A percentile compares a stretch with the other conserved stretches of the same genome.
Evolutionary conservation across 2,113 vertebrate species (phyloP).

Genomic region (Boulengeromyrus knoepffleri): DNA sequence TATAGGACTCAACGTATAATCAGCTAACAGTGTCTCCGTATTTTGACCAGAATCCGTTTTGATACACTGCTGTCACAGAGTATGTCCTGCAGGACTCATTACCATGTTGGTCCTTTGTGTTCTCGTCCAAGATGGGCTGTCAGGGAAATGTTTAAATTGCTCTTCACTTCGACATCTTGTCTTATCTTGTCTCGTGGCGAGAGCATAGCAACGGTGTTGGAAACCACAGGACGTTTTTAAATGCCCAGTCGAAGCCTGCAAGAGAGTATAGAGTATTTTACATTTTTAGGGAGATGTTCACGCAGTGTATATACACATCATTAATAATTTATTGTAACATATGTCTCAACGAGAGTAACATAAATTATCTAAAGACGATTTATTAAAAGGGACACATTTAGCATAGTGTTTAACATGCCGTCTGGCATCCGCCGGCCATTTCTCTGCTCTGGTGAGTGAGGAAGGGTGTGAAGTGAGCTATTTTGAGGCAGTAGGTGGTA

Average conservation of each 20-base stretch:
- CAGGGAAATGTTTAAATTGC: constrained; percentile 18
- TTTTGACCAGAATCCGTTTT: constrained; percentile 3
- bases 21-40: neutral
- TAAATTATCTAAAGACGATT: neutral
- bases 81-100: neutral
- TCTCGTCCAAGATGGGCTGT: constrained; percentile 5
- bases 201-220: neutral
- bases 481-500: constrained; percentile 11
- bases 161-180: constrained; percentile 10
- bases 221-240: neutral
- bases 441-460: neutral
- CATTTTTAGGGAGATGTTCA: neutral
- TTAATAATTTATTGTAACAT: neutral
- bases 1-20: neutral
- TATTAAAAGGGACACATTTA: neutral
- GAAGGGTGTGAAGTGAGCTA: neutral
- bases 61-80: neutral
- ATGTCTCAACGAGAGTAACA: neutral
- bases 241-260: neutral
- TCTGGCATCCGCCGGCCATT: neutral
- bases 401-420: neutral
- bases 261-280: neutral
- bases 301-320: neutral
- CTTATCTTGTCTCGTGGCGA: neutral
- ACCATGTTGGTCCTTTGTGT: constrained; percentile 4